Evolutionary conservation across 2,113 vertebrate genomes (phyloP).

Genomic region (Myiopsitta monachus): DNA sequence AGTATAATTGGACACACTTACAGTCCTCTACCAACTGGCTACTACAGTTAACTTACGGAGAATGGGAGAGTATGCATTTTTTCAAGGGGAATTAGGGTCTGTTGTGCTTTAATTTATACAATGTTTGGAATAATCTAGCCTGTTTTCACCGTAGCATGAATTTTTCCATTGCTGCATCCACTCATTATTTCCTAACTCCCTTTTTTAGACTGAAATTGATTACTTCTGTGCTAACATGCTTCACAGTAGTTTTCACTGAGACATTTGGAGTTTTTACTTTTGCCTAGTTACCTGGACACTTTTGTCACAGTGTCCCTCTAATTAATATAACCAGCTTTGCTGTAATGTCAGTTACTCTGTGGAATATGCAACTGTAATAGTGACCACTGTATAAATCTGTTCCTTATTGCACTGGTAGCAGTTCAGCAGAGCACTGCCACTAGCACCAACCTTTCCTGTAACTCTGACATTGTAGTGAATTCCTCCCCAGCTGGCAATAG

Average conservation of each 20-base stretch:
- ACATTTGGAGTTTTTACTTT: not conserved
- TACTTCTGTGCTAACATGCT: not conserved
- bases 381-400: not conserved
- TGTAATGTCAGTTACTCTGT: not conserved
- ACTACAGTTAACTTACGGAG: not conserved
- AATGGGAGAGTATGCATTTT: not conserved
- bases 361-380: not conserved
- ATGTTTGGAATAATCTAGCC: not conserved
- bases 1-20: not conserved
- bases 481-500: conserved; percentile 6
- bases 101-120: not conserved
- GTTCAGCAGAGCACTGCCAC: not conserved
- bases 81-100: not conserved
- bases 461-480: not conserved
- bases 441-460: not conserved
- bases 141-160: not conserved
- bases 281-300: not conserved
- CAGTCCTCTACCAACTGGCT: not conserved
- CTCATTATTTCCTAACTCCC: not conserved
- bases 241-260: not conserved
- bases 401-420: not conserved
- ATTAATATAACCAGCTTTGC: not conserved
- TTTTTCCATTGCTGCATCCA: not conserved
- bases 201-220: not conserved
- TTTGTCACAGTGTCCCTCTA: not conserved